phyloP scores from a whole-genome alignment of 1,140 invertebrate species.

The Calliphora vicina region DNA sequence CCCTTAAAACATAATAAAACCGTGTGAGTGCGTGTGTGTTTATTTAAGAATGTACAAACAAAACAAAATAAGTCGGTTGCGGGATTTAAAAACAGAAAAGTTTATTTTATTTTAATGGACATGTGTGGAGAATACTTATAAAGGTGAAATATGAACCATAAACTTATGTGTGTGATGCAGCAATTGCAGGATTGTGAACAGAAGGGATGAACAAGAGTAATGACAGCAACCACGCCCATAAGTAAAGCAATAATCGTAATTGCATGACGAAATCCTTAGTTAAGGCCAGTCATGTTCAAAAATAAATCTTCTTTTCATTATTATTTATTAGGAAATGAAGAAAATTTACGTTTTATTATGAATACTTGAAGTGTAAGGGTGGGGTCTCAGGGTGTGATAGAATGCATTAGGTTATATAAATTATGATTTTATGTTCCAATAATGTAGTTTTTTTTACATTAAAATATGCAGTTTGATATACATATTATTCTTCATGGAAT shows the following conservation, averaged over 20 bases:
- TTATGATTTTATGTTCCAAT: no score
- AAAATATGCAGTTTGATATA: no score
- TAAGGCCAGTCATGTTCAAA: neutral
- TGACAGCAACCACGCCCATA: neutral
- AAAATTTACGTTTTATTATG: neutral
- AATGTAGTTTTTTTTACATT: no score
- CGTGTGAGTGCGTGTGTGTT: neutral
- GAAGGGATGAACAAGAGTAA: neutral
- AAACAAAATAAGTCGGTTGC: neutral
- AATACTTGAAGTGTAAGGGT: neutral
- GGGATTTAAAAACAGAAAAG: constrained; percentile 5
- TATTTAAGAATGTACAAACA: neutral
- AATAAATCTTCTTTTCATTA: neutral
- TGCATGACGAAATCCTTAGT: neutral
- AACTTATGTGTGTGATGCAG: neutral
- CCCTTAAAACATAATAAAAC: neutral
- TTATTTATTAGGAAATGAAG: neutral
- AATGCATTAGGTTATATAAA: neutral
- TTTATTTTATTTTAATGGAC: constrained; percentile 15
- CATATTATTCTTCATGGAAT: no score
- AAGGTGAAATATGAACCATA: constrained; percentile 1
- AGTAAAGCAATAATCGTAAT: neutral
- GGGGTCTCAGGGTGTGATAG: neutral
- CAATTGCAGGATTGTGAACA: neutral
- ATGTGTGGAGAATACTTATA: constrained; percentile 1